Conservation (phyloP, 2,797 vertebrate genomes). For the Bucorvus abyssinicus region DNA sequence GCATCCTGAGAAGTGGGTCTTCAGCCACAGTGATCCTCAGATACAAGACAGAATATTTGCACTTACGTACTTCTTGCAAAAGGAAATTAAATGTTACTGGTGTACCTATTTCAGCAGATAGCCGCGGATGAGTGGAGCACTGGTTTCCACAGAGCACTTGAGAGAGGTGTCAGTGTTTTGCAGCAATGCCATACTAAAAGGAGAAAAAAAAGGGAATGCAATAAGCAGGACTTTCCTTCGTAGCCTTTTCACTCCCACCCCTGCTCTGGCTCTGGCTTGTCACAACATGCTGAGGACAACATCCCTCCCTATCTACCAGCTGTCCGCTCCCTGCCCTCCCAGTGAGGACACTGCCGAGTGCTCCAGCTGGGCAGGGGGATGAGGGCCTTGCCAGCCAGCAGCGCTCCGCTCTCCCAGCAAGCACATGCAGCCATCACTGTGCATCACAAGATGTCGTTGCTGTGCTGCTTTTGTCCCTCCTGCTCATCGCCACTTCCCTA, state of each 20-base stretch:
- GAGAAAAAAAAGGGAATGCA: background rate
- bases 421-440: background rate
- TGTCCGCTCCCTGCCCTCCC: rapidly evolving
- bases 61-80: background rate
- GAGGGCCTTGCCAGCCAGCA: background rate
- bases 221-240: rapidly evolving
- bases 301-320: rapidly evolving
- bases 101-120: background rate
- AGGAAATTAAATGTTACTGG: background rate
- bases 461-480: conserved; percentile 21
- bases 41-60: background rate
- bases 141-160: background rate
- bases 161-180: background rate
- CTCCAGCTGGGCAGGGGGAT: background rate
- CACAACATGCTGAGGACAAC: too few species aligned
- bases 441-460: conserved; percentile 65
- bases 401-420: rapidly evolving
- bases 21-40: background rate
- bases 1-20: background rate
- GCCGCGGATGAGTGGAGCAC: rapidly evolving
- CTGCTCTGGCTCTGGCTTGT: rapidly evolving
- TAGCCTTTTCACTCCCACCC: background rate
- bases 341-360: rapidly evolving
- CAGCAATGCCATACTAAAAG: background rate
- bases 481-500: background rate